These are phyloP conservation scores for Botia kubotai DNA, from an alignment of 2,797 vertebrate species.

Conservation along the genomic window DNA sequence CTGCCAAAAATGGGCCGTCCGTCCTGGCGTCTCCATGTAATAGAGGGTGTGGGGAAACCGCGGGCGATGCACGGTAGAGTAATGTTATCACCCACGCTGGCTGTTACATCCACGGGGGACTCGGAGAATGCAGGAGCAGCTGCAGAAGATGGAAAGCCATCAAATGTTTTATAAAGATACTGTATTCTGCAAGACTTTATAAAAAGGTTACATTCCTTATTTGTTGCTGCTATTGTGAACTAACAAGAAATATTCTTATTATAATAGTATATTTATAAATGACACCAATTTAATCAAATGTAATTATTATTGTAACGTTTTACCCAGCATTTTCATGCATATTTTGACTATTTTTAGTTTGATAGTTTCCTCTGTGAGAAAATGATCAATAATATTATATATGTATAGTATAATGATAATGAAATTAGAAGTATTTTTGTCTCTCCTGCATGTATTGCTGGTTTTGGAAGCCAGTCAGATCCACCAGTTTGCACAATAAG, in stretches of 20 bases:
- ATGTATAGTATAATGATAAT: no score
- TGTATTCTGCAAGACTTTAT: background rate
- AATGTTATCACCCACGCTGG: constrained; percentile 78
- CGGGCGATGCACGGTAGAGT: constrained; percentile 78
- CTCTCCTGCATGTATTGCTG: no score
- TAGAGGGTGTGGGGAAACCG: constrained; percentile 78
- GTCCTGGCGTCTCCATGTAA: constrained; percentile 84
- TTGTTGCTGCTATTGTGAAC: background rate
- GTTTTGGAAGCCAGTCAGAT: no score
- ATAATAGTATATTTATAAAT: background rate
- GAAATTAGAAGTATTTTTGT: no score
- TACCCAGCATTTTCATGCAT: no score
- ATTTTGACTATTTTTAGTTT: no score
- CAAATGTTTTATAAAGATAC: background rate
- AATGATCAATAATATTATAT: no score
- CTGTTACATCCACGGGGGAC: constrained; percentile 74
- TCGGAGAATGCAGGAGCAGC: constrained; percentile 83
- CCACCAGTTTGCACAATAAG: no score
- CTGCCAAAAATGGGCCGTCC: constrained; percentile 69
- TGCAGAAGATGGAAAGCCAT: constrained; percentile 57
- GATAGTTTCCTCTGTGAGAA: no score
- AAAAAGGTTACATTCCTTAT: background rate
- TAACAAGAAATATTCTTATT: background rate
- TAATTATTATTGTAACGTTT: no score
- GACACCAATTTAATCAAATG: no score